Conservation (phyloP, 1,140 invertebrate species). For the Cyphomyrmex costatus region DNA sequence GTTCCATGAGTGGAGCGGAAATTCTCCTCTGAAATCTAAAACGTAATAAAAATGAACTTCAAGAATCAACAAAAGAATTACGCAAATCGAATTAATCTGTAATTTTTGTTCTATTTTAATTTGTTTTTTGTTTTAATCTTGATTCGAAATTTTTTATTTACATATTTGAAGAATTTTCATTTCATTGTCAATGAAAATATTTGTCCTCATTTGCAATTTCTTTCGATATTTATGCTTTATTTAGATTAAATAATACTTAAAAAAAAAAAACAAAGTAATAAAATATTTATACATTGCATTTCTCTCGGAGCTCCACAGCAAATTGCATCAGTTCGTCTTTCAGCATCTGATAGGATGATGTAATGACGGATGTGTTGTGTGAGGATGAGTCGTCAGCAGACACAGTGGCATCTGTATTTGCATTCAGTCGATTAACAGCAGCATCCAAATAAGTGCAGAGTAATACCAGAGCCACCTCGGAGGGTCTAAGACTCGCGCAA, state of each 20-base stretch:
- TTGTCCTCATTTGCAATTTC: not conserved
- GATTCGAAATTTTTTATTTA: not conserved
- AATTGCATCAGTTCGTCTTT: conserved; percentile 86
- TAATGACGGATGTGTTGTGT: conserved; percentile 66
- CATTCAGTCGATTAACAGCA: conserved; percentile 80
- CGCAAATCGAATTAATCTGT: not conserved
- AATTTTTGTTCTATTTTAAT: not conserved
- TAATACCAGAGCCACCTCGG: conserved; percentile 91
- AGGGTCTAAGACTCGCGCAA: conserved; percentile 89
- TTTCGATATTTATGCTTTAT: conserved; percentile 20
- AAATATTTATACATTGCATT: conserved; percentile 88
- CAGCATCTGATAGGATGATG: conserved; percentile 82
- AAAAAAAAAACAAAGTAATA: not conserved
- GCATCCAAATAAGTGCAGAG: conserved; percentile 90
- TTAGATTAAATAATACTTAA: not conserved
- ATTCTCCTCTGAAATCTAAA: conserved; percentile 89
- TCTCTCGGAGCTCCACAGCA: conserved; percentile 88
- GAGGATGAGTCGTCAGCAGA: conserved; percentile 71
- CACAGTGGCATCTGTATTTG: conserved; percentile 68
- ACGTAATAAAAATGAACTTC: conserved; percentile 69
- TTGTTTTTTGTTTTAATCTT: not conserved
- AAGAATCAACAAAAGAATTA: conserved; percentile 49
- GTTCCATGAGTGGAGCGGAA: conserved; percentile 88
- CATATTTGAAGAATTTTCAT: not conserved
- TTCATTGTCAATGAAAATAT: not conserved